phyloP scores from a whole-genome alignment of 2,797 vertebrate genomes.

The Martes flavigula region DNA sequence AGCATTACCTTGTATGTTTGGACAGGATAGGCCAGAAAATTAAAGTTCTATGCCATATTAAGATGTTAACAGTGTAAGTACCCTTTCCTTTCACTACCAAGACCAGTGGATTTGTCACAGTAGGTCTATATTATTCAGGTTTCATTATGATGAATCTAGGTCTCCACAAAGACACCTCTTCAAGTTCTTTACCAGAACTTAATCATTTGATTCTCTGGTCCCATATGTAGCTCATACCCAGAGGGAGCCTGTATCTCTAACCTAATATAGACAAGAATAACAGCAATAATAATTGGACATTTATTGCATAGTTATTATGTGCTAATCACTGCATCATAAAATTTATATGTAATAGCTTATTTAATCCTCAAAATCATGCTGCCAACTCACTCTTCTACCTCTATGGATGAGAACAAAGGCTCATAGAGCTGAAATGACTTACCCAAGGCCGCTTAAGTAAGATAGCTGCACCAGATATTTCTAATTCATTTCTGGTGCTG shows the following conservation, averaged over 20 bases:
- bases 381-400: background rate
- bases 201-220: conserved; percentile 34
- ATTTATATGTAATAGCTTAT: background rate
- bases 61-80: background rate
- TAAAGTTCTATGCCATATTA: background rate
- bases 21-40: background rate
- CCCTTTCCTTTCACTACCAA: conserved; percentile 10
- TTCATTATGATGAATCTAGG: conserved; percentile 13
- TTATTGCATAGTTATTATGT: background rate
- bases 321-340: background rate
- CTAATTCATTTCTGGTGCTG: background rate
- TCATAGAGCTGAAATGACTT: conserved; percentile 23
- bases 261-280: conserved; percentile 22
- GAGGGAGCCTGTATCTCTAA: background rate
- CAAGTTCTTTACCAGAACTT: conserved; percentile 16
- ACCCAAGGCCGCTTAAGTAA: background rate
- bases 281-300: background rate
- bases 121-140: conserved; percentile 22
- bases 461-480: background rate
- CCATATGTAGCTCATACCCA: background rate
- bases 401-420: background rate
- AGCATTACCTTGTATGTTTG: background rate
- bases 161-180: conserved; percentile 42
- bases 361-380: background rate
- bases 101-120: conserved; percentile 17